Base-by-base conservation (phyloP, 2,113 vertebrate species). In the Actinemys pallida region DNA sequence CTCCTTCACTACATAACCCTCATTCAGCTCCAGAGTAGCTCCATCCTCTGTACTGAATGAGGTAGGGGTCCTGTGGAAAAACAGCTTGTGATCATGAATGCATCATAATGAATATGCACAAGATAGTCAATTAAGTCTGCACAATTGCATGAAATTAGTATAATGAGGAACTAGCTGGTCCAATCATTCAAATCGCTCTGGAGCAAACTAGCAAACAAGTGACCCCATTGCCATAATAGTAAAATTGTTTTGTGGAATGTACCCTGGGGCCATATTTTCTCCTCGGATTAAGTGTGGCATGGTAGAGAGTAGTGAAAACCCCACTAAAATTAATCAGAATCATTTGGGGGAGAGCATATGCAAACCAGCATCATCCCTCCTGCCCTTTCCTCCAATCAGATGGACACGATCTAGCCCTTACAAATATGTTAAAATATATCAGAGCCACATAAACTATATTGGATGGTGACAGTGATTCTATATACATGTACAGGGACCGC, bases 91-190 rank as follows among this genome's bases (percentile, higher is more conserved):
- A 39, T 72, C 65, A 72, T 72, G 65, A 72, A n/a, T 72, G 65
- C 8, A 39, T 39, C n/a, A 10, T 39, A 72, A 72, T 72, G n/a
- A 72, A 72, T 20, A 39, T 20, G 17, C 35, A 72, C n/a, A 72
- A 72, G 35, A 39, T 39, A n/a, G n/a, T 72, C 65, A 72, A 72
- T 72, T n/a, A 72, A 39, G n/a, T 72, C n/a, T 39, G 65, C 65
- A 72, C 95, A 97, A 96, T 83, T 91, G 65, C 79, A 88, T 91
- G 89, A 95, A 89, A 78, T 17, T 57, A 94, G 86, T 94, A 87
- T 85, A 96, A 97, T 92, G 96, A 95, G 24, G 54, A 93, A 94
- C 92, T 90, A 92, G 53, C 76, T 92, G 65, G 78, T 96, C 84
- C 92, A 95, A 56, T 62, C 87, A 91, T 80, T 87, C 96, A 75